These are phyloP conservation scores for Drosophila yakuba DNA, from an alignment of 1,140 invertebrate species.

Conservation along the genomic window DNA sequence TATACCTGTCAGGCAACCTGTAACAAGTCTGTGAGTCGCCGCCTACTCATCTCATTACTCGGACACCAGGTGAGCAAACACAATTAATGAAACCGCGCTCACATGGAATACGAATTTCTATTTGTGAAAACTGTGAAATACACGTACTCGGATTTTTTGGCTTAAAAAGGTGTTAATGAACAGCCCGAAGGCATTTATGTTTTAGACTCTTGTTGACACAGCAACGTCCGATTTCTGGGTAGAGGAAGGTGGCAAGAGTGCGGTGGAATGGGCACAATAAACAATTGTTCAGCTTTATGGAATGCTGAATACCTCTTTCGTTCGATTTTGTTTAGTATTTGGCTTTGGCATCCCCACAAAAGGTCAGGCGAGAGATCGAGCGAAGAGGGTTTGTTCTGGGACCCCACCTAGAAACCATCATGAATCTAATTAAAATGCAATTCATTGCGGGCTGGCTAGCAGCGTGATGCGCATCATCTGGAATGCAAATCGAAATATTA, in stretches of 20 bases:
- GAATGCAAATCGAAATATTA: constrained; percentile 80
- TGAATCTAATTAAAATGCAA: constrained; percentile 83
- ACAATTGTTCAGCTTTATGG: constrained; percentile 69
- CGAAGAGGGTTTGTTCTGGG: constrained; percentile 58
- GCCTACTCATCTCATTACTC: constrained; percentile 65
- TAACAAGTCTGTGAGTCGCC: constrained; percentile 53
- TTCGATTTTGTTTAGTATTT: background rate
- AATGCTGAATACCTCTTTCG: constrained; percentile 48
- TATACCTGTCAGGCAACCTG: constrained; percentile 57
- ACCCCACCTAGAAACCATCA: constrained; percentile 65
- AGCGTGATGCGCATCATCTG: constrained; percentile 65
- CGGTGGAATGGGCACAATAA: constrained; percentile 49
- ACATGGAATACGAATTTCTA: constrained; percentile 66
- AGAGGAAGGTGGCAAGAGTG: background rate
- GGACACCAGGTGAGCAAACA: constrained; percentile 66
- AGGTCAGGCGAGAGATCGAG: constrained; percentile 49
- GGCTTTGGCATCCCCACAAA: constrained; percentile 35
- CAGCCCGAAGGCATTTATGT: constrained; percentile 71
- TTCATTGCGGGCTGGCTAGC: constrained; percentile 57
- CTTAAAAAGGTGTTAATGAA: constrained; percentile 78
- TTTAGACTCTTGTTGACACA: constrained; percentile 74
- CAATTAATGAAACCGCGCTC: constrained; percentile 75
- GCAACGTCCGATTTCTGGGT: constrained; percentile 51
- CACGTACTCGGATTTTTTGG: constrained; percentile 34
- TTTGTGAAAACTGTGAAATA: constrained; percentile 65